These are phyloP conservation scores for Archips crataeganus DNA, from an alignment of 2,888 invertebrate species.

Conservation along the genomic window DNA sequence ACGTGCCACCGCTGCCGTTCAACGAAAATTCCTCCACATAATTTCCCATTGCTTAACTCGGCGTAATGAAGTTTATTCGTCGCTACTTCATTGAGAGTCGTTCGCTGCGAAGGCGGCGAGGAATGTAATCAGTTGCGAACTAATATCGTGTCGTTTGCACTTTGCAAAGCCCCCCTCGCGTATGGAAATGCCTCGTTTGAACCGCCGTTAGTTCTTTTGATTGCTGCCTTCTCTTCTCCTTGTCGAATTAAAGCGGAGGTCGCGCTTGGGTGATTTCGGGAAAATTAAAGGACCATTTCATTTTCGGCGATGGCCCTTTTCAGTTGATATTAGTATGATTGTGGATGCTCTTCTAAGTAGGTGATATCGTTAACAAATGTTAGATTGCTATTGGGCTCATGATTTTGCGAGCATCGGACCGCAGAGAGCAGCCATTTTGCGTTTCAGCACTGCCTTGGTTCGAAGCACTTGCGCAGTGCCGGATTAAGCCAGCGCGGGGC, in stretches of 20 bases:
- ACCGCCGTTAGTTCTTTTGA: constrained; percentile 83
- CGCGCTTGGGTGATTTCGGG: constrained; percentile 75
- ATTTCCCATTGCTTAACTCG: constrained; percentile 82
- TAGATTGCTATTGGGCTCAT: constrained; percentile 15
- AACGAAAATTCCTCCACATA: constrained; percentile 84
- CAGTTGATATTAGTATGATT: constrained; percentile 80
- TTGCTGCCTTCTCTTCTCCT: constrained; percentile 72
- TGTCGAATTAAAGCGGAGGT: constrained; percentile 82
- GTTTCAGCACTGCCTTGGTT: background rate
- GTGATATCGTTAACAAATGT: constrained; percentile 25
- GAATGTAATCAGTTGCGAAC: constrained; percentile 85
- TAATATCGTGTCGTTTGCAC: constrained; percentile 78
- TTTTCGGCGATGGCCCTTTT: constrained; percentile 74
- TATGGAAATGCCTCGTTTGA: constrained; percentile 83
- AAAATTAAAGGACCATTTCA: constrained; percentile 81
- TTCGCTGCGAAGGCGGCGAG: constrained; percentile 74
- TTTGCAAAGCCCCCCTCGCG: constrained; percentile 77
- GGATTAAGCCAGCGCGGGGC: no score
- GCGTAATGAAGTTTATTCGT: constrained; percentile 84
- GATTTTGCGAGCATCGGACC: background rate
- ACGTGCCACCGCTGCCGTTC: constrained; percentile 71
- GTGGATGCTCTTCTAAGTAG: constrained; percentile 59
- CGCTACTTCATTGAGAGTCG: constrained; percentile 82
- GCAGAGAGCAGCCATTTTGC: background rate
- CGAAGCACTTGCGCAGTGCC: no score